These are phyloP conservation scores for Aegypius monachus DNA, from an alignment of 2,113 vertebrate genomes.

Conservation along the genomic window DNA sequence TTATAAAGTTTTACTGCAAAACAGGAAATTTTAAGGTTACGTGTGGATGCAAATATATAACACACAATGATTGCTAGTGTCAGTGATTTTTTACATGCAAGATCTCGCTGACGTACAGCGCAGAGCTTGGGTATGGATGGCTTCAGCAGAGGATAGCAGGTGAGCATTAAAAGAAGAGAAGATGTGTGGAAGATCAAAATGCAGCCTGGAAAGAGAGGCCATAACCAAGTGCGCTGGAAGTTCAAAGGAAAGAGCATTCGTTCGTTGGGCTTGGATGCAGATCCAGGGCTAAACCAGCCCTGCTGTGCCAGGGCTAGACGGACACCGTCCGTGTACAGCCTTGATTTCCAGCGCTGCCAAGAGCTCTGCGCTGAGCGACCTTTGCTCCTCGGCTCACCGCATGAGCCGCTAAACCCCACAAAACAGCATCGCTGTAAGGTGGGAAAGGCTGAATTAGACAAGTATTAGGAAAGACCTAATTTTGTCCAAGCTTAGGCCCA, in stretches of 20 bases:
- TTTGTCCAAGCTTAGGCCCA: not conserved
- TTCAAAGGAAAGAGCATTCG: not conserved
- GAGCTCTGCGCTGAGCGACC: not conserved
- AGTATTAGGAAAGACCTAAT: not conserved
- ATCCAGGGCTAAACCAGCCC: not conserved
- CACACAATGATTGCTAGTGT: not conserved
- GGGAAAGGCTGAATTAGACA: not conserved
- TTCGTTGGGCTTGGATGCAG: not conserved
- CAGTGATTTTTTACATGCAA: not conserved
- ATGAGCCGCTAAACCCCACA: not conserved
- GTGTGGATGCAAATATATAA: not conserved
- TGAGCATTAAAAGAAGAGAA: not conserved
- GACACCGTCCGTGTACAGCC: accelerated
- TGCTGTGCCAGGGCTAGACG: not conserved
- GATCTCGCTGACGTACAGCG: not conserved
- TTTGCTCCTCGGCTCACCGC: not conserved
- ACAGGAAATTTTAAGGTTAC: not conserved
- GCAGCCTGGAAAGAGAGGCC: not conserved
- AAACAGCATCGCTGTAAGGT: accelerated
- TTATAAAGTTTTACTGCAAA: not conserved
- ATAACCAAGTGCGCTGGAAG: not conserved
- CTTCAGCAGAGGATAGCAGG: not conserved
- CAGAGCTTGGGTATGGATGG: not conserved
- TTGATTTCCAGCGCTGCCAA: accelerated
- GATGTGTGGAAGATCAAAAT: not conserved